These are phyloP conservation scores for Meteorus cinctellus DNA, from an alignment of 2,888 invertebrate genomes.

Conservation along the genomic window DNA sequence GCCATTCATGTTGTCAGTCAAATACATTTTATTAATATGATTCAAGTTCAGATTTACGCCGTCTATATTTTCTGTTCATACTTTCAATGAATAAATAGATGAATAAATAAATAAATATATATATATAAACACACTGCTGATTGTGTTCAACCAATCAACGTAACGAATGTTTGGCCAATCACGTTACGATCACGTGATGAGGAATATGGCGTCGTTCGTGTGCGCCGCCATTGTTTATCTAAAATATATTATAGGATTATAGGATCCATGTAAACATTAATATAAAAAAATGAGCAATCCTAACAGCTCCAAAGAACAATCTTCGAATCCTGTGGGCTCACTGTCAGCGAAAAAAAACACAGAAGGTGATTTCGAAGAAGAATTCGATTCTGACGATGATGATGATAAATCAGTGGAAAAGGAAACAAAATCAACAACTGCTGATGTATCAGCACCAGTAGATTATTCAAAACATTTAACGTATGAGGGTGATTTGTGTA, in stretches of 20 bases:
- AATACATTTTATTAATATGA: neutral
- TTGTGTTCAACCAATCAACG: neutral
- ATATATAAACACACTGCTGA: neutral
- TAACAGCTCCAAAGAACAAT: neutral
- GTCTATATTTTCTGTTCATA: no score
- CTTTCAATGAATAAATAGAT: no score
- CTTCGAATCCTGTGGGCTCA: neutral
- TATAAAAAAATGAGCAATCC: neutral
- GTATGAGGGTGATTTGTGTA: conserved; percentile 81
- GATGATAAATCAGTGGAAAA: conserved; percentile 45
- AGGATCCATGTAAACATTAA: neutral
- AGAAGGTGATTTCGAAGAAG: conserved; percentile 51
- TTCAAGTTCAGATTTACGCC: neutral
- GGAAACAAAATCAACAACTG: conserved; percentile 32
- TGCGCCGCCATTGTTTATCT: no score
- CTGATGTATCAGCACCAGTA: conserved; percentile 9
- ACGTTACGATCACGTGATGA: no score
- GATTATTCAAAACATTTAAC: conserved; percentile 77
- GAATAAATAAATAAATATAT: no score
- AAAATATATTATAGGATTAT: no score
- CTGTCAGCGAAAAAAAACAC: neutral
- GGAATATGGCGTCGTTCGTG: no score
- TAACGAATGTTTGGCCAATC: neutral
- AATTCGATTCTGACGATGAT: conserved; percentile 61
- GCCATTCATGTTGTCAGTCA: neutral